Conservation (phyloP, 2,113 vertebrate species). For the Vulpes vulpes region DNA sequence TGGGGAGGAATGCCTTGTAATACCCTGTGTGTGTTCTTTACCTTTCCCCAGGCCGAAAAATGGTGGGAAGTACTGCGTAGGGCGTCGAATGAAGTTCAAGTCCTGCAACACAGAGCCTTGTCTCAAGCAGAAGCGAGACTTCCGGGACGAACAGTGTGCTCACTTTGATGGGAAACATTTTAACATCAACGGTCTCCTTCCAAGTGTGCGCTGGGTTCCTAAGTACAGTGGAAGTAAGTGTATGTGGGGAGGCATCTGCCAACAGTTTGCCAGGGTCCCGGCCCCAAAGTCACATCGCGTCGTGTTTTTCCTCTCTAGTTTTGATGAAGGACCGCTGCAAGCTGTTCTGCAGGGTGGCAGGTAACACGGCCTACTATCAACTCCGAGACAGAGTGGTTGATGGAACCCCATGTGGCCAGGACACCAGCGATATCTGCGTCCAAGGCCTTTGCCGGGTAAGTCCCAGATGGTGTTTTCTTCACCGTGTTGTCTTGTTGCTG, state of each 20-base stretch:
- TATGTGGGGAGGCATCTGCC: rapidly evolving
- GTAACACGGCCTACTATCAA: slow-evolving; percentile 97
- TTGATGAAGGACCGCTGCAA: slow-evolving; percentile 99
- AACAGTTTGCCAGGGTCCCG: rapidly evolving
- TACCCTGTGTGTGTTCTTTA: neutral
- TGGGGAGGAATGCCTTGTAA: neutral
- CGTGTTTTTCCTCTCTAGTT: slow-evolving; percentile 88
- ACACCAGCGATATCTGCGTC: slow-evolving; percentile 98
- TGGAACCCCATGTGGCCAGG: slow-evolving; percentile 97
- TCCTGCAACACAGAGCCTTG: slow-evolving; percentile 98
- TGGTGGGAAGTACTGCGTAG: slow-evolving; percentile 96
- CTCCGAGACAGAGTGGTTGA: slow-evolving; percentile 98
- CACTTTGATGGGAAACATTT: slow-evolving; percentile 97
- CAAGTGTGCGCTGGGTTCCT: slow-evolving; percentile 97
- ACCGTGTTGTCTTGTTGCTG: rapidly evolving
- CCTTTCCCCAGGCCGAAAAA: slow-evolving; percentile 92
- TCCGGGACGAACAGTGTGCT: slow-evolving; percentile 97
- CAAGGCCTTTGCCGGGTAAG: slow-evolving; percentile 98
- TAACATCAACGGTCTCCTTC: slow-evolving; percentile 98
- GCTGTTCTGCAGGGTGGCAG: slow-evolving; percentile 97
- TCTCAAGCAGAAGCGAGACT: slow-evolving; percentile 95
- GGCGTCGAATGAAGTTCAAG: slow-evolving; percentile 98
- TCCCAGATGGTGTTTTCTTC: neutral
- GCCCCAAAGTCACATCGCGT: rapidly evolving
- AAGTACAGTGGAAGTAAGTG: slow-evolving; percentile 99